phyloP scores from a whole-genome alignment of 2,888 invertebrate genomes.

The Volucella zonaria region DNA sequence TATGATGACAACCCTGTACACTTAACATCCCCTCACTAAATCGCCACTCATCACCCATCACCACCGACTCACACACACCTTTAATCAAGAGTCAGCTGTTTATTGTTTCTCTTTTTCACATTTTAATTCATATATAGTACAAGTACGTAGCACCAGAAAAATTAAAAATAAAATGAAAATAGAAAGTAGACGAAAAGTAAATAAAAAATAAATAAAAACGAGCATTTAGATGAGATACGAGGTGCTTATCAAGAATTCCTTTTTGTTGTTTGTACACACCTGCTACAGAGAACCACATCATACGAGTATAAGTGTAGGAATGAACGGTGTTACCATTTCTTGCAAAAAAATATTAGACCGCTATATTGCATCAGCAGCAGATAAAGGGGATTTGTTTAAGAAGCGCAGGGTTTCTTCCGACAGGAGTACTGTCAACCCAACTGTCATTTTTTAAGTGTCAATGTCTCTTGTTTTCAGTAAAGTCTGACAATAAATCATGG shows the following conservation, averaged over 20 bases:
- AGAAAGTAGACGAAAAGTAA: not conserved
- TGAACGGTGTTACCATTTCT: no score
- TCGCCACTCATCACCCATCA: not conserved
- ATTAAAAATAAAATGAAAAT: not conserved
- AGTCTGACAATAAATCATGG: no score
- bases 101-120: conserved; percentile 35
- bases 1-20: not conserved
- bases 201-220: conserved; percentile 10
- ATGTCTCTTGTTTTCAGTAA: no score
- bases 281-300: not conserved
- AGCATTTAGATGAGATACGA: conserved; percentile 21
- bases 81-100: conserved; percentile 49
- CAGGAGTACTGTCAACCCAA: no score
- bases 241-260: conserved; percentile 51
- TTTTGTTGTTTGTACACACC: conserved; percentile 46
- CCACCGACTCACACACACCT: not conserved
- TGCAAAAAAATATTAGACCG: no score
- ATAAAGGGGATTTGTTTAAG: no score
- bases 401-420: no score
- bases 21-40: no score
- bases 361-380: no score
- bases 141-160: not conserved
- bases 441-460: no score
- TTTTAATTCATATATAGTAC: conserved; percentile 33
- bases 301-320: not conserved